A percentile compares a stretch with the other conserved stretches of the same genome.
These are phyloP conservation scores for Cyprinus carpio DNA, from an alignment of 2,113 vertebrate species.

Conservation along the genomic window DNA sequence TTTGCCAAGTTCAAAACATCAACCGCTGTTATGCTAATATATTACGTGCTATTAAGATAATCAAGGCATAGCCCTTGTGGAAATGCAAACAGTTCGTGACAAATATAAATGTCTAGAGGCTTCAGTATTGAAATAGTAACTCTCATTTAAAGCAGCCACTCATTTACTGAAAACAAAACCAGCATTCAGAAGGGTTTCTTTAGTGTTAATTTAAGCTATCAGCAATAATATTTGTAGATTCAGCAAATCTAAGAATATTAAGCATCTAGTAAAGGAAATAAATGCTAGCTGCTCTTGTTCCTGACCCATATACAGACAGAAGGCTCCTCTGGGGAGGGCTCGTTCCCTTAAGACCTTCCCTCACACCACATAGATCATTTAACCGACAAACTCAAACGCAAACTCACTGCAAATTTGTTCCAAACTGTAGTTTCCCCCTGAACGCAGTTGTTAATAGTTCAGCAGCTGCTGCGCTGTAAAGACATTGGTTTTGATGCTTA, in stretches of 20 bases:
- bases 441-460: background rate
- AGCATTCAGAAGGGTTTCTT: background rate
- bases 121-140: background rate
- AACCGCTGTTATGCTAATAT: background rate
- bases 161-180: background rate
- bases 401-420: constrained; percentile 16
- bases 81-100: background rate
- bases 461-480: constrained; percentile 26
- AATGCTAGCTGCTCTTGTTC: background rate
- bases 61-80: background rate
- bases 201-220: background rate
- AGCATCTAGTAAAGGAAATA: background rate
- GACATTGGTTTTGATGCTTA: constrained; percentile 25
- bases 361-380: constrained; percentile 38
- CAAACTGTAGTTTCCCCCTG: constrained; percentile 4
- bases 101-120: background rate
- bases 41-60: background rate
- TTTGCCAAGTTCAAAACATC: background rate
- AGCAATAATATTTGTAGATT: background rate
- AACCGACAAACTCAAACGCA: constrained; percentile 28
- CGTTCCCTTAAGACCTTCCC: background rate
- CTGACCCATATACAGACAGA: constrained; percentile 40
- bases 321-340: background rate
- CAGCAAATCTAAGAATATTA: background rate
- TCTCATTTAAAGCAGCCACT: background rate